Evolutionary conservation across 1,140 invertebrate genomes (phyloP).

Genomic region (Hylaeus anthracinus): DNA sequence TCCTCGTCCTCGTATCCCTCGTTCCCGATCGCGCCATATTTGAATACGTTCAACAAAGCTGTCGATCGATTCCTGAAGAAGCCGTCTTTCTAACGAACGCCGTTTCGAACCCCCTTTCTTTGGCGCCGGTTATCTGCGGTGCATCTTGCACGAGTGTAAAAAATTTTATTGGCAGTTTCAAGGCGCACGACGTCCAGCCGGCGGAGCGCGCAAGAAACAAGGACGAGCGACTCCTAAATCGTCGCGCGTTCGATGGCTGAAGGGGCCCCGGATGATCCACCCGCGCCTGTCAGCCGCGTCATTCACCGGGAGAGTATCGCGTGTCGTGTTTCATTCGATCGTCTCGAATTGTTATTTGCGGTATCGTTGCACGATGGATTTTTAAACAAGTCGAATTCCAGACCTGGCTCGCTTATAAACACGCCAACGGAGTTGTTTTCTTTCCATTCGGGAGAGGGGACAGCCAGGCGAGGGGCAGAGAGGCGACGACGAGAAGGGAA

Average conservation of each 20-base stretch:
- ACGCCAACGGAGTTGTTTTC: constrained; percentile 31
- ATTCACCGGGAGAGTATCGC: constrained; percentile 67
- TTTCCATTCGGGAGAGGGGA: not conserved
- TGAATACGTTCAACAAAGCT: constrained; percentile 18
- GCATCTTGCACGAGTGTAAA: constrained; percentile 27
- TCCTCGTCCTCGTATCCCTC: not conserved
- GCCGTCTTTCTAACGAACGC: constrained; percentile 47
- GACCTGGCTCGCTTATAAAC: constrained; percentile 70
- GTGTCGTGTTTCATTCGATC: constrained; percentile 57
- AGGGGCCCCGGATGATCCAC: constrained; percentile 36
- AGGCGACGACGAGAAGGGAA: constrained; percentile 25
- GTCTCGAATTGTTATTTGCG: constrained; percentile 72
- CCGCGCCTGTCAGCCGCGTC: constrained; percentile 50
- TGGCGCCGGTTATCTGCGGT: constrained; percentile 31
- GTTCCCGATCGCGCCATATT: not conserved
- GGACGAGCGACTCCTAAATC: constrained; percentile 50
- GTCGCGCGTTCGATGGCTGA: constrained; percentile 38
- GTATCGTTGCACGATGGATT: constrained; percentile 59
- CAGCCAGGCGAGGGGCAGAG: not conserved
- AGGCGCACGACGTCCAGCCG: constrained; percentile 44
- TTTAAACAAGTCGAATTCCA: constrained; percentile 78
- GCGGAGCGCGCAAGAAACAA: constrained; percentile 46
- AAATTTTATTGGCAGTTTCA: constrained; percentile 41
- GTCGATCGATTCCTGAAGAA: constrained; percentile 38
- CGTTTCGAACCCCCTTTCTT: constrained; percentile 17